Evolutionary conservation across 1,140 invertebrate species (phyloP), one percentile per base, ranked within the genome.

Genomic region (Musca vetustissima): DNA sequence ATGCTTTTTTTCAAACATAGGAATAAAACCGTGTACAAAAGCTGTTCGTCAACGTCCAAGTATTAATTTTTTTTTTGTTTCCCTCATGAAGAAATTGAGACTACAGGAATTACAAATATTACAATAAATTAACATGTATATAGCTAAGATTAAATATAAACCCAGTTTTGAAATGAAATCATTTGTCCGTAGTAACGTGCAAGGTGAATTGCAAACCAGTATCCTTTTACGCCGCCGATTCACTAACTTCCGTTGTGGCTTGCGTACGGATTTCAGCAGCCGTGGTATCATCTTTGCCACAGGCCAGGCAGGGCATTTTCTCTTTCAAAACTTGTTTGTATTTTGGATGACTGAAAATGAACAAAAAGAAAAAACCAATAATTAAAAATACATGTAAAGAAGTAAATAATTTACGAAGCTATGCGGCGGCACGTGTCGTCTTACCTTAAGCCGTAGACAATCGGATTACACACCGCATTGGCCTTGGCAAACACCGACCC

Each of bases 401-500:
- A 28, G n/a, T n/a, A n/a, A n/a, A n/a, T n/a, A n/a, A n/a, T n/a
- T n/a, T n/a, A n/a, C n/a, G n/a, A n/a, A n/a, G n/a, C 28, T 3
- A 28, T 28, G 28, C 3, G 3, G 28, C 28, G 3, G 8, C 28
- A 28, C 8, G 50, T 4, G 1, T 14, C 25, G n/a, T 43, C 66
- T 47, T 64, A 81, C 79, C 79, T 81, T 19, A 81, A 57, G 24
- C 88, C 89, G 74, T 90, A 90, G 47, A 90, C 87, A 77, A 90
- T 89, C 61, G 89, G 89, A 76, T 90, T 90, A 80, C 88, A 90
- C 52, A 89, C 86, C 22, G 89, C 87, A 74, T 89, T 88, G 61
- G 87, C 85, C 75, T 90, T 90, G 53, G 88, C 88, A 75, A 90
- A 90, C 11, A 90, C 85, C 32, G 89, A 89, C 28, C 89, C 88